These are phyloP conservation scores for Haliclystus octoradiatus DNA, from an alignment of 30 jellyfish, hydroid and myxozoan species.

Conservation along the genomic window DNA sequence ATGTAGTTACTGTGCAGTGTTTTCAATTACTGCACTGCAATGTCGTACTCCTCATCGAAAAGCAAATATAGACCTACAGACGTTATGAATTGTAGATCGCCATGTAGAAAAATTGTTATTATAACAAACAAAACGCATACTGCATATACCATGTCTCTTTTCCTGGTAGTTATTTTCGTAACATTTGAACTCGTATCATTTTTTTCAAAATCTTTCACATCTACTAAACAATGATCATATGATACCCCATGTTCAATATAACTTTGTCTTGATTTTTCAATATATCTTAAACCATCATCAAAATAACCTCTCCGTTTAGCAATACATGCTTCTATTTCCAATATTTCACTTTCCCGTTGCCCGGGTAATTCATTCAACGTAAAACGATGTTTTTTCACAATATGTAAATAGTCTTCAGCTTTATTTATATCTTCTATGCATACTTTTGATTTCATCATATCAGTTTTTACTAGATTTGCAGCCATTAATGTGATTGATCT, in stretches of 20 bases:
- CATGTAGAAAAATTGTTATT: background rate
- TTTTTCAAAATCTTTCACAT: too few relatives aligned
- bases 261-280: background rate
- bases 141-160: too few relatives aligned
- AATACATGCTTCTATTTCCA: background rate
- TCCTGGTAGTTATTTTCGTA: too few relatives aligned
- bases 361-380: background rate
- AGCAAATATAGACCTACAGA: too few relatives aligned
- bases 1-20: too few relatives aligned
- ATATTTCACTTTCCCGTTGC: background rate
- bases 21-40: too few relatives aligned
- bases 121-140: too few relatives aligned
- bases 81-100: too few relatives aligned
- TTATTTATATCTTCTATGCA: background rate
- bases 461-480: background rate
- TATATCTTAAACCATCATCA: background rate
- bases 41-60: too few relatives aligned
- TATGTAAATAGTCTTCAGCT: background rate
- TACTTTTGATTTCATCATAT: background rate
- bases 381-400: background rate
- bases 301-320: background rate
- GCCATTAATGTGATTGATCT: background rate
- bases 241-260: background rate
- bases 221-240: background rate
- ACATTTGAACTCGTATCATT: too few relatives aligned